phyloP scores from a whole-genome alignment of 2,113 vertebrate species.

The Ceratotherium simum region DNA sequence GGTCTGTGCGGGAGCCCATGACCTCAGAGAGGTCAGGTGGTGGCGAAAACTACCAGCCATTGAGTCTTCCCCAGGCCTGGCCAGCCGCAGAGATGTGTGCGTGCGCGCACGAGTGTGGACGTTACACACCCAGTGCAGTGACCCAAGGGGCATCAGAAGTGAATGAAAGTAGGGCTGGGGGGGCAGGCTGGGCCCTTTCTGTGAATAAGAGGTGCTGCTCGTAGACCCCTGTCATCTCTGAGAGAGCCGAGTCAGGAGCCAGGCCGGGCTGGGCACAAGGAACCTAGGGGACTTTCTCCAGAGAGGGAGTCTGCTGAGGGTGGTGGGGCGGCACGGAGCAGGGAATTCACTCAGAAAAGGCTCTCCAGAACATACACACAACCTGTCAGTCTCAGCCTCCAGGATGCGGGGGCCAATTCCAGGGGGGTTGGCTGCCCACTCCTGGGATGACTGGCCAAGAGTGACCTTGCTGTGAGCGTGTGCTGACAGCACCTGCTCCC shows the following conservation, averaged over 20 bases:
- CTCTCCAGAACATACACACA: background rate
- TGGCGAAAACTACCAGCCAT: background rate
- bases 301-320: background rate
- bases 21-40: background rate
- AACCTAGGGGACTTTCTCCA: background rate
- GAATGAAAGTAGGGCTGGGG: background rate
- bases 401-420: background rate
- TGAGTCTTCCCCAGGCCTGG: background rate
- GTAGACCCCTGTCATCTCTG: too few relatives aligned
- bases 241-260: background rate
- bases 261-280: background rate
- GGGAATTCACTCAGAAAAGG: background rate
- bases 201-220: background rate
- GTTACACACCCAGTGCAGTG: rapidly evolving
- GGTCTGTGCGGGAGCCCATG: background rate
- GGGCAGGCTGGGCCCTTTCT: background rate
- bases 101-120: rapidly evolving
- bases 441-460: background rate
- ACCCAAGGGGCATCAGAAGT: background rate
- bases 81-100: background rate
- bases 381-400: background rate
- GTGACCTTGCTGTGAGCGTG: background rate
- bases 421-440: background rate
- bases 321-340: rapidly evolving
- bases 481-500: background rate